Evolutionary conservation across 2,888 invertebrate genomes (phyloP), one percentile per base, ranked within the genome.

Genomic region (Sipha maydis): DNA sequence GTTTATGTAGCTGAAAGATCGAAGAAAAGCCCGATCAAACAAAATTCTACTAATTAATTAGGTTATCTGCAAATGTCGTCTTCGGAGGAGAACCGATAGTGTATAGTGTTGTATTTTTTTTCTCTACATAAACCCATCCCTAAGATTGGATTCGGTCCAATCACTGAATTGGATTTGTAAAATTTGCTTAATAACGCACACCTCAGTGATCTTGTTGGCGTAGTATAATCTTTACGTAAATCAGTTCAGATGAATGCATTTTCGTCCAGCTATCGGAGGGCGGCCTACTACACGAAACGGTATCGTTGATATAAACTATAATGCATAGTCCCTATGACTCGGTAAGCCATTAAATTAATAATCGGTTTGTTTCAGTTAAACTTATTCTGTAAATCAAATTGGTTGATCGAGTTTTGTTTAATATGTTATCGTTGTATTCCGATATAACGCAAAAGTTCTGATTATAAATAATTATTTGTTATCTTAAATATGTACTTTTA

Each of bases 131-230:
- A 17, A 85, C 67, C 31, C 25, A 14, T 48, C 38, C 17, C 34
- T 34, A 19, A 69, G 28, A 67, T 82, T 88, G 88, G 88, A 75
- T 73, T 54, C 41, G 41, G 67, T 73, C 88, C 88, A 88, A 88
- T 82, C 75, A 69, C 28, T 34, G 86, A 73, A 82, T 82, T 48
- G 80, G 31, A 31, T 88, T 75, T 75, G 75, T 61, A 75, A 41
- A 75, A 88, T 88, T 75, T 75, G 38, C 56, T 75, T 61, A 61
- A 88, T 80, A 80, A 88, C 38, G 54, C 79, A 86, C 80, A 80
- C 80, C 73, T 88, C 71, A 48, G 80, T 80, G 86, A 75, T 82
- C 73, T 76, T 28, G 79, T 88, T 75, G 88, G 88, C 88, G 67
- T 41, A 14, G 31, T 11, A 67, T 48, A 82, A 88, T 88, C 75